phyloP scores from a whole-genome alignment of 2,888 invertebrate species.

The Agriopis aurantiaria region DNA sequence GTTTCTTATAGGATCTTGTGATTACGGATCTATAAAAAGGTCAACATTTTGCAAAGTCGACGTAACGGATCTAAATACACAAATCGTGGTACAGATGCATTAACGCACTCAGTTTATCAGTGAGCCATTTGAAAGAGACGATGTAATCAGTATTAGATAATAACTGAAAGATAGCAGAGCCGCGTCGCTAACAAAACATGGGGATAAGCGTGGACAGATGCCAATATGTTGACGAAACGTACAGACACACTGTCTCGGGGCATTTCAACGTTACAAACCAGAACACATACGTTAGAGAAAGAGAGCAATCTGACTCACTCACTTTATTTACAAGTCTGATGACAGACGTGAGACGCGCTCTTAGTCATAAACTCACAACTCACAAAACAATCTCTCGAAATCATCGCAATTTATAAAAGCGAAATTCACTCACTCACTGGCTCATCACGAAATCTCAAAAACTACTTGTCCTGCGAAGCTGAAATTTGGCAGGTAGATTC shows the following conservation, averaged over 20 bases:
- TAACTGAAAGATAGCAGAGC: conserved; percentile 14
- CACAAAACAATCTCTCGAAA: neutral
- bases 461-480: too few species aligned
- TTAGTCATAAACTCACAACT: conserved; percentile 5
- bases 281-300: conserved; percentile 15
- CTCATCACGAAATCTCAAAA: too few species aligned
- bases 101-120: conserved; percentile 14
- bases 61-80: neutral
- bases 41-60: too few species aligned
- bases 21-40: too few species aligned
- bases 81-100: conserved; percentile 7
- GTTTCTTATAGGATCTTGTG: too few species aligned
- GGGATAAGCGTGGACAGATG: conserved; percentile 58
- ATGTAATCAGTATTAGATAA: conserved; percentile 31
- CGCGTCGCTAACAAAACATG: conserved; percentile 42
- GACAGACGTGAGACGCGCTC: conserved; percentile 25
- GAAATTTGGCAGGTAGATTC: too few species aligned
- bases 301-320: conserved; percentile 20
- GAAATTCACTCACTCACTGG: too few species aligned
- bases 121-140: conserved; percentile 11
- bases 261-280: conserved; percentile 40
- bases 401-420: neutral
- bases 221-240: conserved; percentile 61
- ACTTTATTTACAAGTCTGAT: conserved; percentile 29
- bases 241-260: conserved; percentile 64